phyloP scores from a whole-genome alignment of 1,140 invertebrate species.

The Drosophila tani region DNA sequence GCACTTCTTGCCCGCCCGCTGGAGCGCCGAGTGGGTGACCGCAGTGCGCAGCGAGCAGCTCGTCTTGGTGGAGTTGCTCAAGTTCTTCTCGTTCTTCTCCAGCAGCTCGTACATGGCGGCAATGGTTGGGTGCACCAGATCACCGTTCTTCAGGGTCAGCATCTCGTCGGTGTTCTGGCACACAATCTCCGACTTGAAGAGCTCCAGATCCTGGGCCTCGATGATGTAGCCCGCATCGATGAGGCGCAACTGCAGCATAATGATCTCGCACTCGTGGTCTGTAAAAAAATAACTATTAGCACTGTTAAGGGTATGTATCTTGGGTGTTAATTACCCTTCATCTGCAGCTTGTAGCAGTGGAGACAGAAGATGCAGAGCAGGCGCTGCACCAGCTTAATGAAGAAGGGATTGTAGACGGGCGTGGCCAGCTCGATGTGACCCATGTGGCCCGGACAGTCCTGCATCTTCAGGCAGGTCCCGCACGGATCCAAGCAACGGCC shows the following conservation, averaged over 20 bases:
- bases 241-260: constrained; percentile 91
- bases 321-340: constrained; percentile 86
- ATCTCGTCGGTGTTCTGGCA: constrained; percentile 69
- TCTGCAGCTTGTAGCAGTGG: constrained; percentile 89
- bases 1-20: constrained; percentile 87
- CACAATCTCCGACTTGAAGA: constrained; percentile 85
- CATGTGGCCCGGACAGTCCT: constrained; percentile 95
- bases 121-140: constrained; percentile 73
- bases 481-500: constrained; percentile 90
- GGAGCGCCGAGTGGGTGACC: constrained; percentile 87
- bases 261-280: constrained; percentile 88
- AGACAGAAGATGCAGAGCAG: constrained; percentile 90
- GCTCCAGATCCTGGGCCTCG: constrained; percentile 89
- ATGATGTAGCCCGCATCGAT: constrained; percentile 91
- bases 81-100: constrained; percentile 57
- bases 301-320: rapidly evolving
- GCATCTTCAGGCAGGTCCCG: constrained; percentile 91
- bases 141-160: constrained; percentile 65
- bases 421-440: constrained; percentile 97
- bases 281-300: constrained; percentile 13
- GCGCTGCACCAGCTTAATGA: constrained; percentile 90
- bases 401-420: constrained; percentile 96
- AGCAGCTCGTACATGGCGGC: constrained; percentile 65
- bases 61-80: constrained; percentile 85
- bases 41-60: constrained; percentile 87